Conservation (phyloP, 2,797 vertebrate genomes). For the Pteronotus mesoamericanus region DNA sequence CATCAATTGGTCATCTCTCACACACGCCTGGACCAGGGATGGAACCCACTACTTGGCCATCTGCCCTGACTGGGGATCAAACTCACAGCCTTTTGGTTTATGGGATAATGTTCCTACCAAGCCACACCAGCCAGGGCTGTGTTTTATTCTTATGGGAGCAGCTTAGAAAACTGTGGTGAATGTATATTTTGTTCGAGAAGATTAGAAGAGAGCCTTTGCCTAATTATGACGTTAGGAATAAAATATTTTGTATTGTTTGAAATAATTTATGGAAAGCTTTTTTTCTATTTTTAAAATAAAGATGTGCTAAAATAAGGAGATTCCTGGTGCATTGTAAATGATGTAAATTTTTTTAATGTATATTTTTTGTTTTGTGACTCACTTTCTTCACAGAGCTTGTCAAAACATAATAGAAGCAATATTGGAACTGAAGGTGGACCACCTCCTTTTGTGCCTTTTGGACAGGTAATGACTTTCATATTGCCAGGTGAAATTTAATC, state of each 20-base stretch:
- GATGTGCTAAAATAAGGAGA: background rate
- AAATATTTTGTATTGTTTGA: background rate
- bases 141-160: background rate
- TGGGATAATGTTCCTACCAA: too few relatives aligned
- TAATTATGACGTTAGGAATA: background rate
- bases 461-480: constrained; percentile 87
- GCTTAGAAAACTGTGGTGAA: background rate
- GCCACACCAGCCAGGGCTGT: background rate
- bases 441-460: constrained; percentile 97
- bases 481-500: constrained; percentile 42
- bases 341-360: background rate
- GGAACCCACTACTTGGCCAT: too few relatives aligned
- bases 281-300: background rate
- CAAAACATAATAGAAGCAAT: constrained; percentile 96
- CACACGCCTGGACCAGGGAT: too few relatives aligned
- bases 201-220: background rate
- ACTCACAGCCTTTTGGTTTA: too few relatives aligned
- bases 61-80: too few relatives aligned
- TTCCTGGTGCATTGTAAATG: background rate
- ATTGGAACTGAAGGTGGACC: constrained; percentile 97
- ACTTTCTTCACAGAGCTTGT: constrained; percentile 89
- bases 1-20: too few relatives aligned
- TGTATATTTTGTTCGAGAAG: background rate
- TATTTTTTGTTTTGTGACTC: constrained; percentile 7
- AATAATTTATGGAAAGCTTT: background rate